Evolutionary conservation across 2,113 vertebrate species (phyloP).

Genomic region (Lasiurus borealis): DNA sequence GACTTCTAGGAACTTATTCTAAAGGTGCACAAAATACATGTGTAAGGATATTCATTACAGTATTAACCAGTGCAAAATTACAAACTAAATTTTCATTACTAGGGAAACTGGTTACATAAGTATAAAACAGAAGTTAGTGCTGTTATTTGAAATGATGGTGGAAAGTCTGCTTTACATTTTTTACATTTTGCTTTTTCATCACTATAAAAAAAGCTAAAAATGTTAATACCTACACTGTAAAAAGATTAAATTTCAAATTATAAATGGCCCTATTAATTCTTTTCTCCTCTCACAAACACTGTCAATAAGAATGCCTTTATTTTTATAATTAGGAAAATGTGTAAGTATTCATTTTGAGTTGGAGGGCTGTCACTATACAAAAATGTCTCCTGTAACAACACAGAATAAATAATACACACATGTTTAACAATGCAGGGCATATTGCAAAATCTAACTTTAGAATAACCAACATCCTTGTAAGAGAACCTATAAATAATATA

Average conservation of each 20-base stretch:
- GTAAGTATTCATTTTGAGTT: neutral
- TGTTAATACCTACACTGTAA: neutral
- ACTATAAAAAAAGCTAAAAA: neutral
- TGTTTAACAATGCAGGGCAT: neutral
- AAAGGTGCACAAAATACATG: neutral
- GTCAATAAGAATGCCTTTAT: neutral
- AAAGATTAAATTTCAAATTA: constrained; percentile 29
- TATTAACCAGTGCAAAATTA: constrained; percentile 37
- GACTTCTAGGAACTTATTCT: neutral
- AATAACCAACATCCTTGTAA: neutral
- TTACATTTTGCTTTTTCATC: neutral
- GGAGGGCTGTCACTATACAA: neutral
- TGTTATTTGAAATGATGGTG: neutral
- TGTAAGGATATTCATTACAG: neutral
- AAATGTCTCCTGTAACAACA: neutral
- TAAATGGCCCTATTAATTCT: neutral
- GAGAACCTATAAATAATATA: neutral
- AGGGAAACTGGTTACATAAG: neutral
- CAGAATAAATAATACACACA: neutral
- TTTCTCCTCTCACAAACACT: neutral
- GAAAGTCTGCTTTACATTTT: neutral
- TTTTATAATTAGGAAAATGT: constrained; percentile 26
- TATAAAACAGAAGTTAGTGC: neutral
- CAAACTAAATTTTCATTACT: constrained; percentile 6
- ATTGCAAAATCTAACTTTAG: constrained; percentile 19